These are phyloP conservation scores for Conistra vaccinii DNA, from an alignment of 2,888 invertebrate genomes.

Conservation along the genomic window DNA sequence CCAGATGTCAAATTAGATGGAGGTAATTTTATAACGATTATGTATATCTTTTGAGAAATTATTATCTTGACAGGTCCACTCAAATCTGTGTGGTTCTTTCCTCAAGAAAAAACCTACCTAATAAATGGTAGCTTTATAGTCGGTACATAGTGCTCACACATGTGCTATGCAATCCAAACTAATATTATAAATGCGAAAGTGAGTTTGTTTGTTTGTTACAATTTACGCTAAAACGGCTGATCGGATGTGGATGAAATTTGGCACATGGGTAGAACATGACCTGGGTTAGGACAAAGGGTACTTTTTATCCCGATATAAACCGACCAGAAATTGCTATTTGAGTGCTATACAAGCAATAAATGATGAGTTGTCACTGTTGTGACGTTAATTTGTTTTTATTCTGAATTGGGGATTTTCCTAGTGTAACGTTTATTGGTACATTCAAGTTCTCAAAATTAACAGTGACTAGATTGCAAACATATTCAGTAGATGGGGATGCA, in stretches of 20 bases:
- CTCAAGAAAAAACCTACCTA: neutral
- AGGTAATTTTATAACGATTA: constrained; percentile 5
- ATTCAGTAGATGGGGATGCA: neutral
- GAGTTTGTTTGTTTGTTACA: no score
- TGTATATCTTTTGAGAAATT: neutral
- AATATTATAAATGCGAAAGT: no score
- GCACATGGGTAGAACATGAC: no score
- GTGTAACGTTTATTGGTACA: neutral
- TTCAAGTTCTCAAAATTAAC: constrained; percentile 13
- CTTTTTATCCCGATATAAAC: no score
- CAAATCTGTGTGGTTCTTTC: neutral
- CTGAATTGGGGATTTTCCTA: constrained; percentile 20
- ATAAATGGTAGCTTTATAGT: no score
- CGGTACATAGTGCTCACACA: no score
- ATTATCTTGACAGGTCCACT: neutral
- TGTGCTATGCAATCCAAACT: no score
- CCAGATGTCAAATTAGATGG: constrained; percentile 9
- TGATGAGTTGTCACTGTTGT: constrained; percentile 21
- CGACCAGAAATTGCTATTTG: neutral
- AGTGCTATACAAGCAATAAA: constrained; percentile 28
- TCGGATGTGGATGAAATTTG: no score
- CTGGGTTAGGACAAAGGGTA: no score
- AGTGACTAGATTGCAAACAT: neutral
- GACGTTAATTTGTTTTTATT: constrained; percentile 2
- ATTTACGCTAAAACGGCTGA: no score